Evolutionary conservation across 2,888 invertebrate species (phyloP).

Genomic region (Drosophila paucipuncta): DNA sequence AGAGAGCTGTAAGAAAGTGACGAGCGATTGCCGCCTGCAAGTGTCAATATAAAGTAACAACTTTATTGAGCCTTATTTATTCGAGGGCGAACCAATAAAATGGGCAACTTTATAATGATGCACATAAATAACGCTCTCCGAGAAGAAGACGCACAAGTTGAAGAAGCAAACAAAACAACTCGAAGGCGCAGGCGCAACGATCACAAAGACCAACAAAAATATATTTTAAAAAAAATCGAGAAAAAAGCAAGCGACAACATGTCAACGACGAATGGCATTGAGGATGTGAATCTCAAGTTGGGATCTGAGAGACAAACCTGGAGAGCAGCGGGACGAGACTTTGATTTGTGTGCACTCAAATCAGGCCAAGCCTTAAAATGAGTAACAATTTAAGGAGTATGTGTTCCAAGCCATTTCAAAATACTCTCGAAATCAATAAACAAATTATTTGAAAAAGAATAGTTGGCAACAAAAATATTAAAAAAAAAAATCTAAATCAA

Average conservation of each 20-base stretch:
- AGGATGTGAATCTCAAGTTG: constrained; percentile 46
- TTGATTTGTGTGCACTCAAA: constrained; percentile 36
- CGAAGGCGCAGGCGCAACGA: constrained; percentile 28
- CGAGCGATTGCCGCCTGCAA: constrained; percentile 82
- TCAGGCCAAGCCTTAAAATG: not conserved
- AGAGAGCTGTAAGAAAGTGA: constrained; percentile 50
- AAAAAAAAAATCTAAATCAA: not conserved
- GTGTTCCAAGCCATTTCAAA: not conserved
- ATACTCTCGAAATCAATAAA: not conserved
- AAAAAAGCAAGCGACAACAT: constrained; percentile 44
- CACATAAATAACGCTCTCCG: constrained; percentile 79
- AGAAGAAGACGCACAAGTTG: constrained; percentile 13
- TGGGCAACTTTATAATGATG: constrained; percentile 84
- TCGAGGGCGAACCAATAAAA: constrained; percentile 84
- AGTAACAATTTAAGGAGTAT: not conserved
- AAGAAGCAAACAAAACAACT: constrained; percentile 23
- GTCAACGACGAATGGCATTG: constrained; percentile 68
- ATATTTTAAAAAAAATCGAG: not conserved
- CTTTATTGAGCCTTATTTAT: constrained; percentile 85
- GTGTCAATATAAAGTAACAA: constrained; percentile 85
- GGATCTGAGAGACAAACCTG: not conserved
- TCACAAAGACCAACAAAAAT: constrained; percentile 13
- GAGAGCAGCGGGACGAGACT: constrained; percentile 17
- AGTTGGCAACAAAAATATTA: rapidly evolving
- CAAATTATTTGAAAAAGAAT: not conserved